A percentile compares a stretch with the other conserved stretches of the same genome.
Evolutionary conservation across 1,140 invertebrate species (phyloP).

Genomic region (Gryon sp.): DNA sequence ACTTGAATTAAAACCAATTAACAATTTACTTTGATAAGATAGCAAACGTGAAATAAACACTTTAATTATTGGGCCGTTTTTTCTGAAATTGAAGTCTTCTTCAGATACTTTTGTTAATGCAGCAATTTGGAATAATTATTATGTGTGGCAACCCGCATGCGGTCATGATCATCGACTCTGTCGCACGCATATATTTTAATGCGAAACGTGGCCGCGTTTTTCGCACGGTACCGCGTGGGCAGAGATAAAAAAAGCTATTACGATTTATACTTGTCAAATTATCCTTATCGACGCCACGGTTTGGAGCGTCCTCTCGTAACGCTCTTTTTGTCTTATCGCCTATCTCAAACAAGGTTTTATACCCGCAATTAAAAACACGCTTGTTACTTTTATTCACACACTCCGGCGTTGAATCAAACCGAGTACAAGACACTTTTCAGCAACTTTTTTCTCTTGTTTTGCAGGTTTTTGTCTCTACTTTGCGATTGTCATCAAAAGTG

Average conservation of each 20-base stretch:
- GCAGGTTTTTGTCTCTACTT: conserved; percentile 9
- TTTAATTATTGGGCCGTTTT: too few relatives aligned
- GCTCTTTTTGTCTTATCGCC: conserved; percentile 50
- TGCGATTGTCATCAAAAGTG: conserved; percentile 12
- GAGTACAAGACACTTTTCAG: neutral
- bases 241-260: conserved; percentile 30
- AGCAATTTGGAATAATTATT: too few relatives aligned
- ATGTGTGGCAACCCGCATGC: neutral
- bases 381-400: conserved; percentile 50
- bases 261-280: conserved; percentile 55
- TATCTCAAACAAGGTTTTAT: conserved; percentile 46
- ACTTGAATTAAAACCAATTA: too few relatives aligned
- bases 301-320: neutral
- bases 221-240: conserved; percentile 8
- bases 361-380: conserved; percentile 46
- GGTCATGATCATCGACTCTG: conserved; percentile 1
- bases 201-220: conserved; percentile 1
- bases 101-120: too few relatives aligned
- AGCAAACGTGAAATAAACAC: too few relatives aligned
- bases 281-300: conserved; percentile 43
- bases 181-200: conserved; percentile 13
- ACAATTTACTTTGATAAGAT: too few relatives aligned
- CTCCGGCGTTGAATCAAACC: conserved; percentile 19
- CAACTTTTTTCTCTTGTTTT: conserved; percentile 7
- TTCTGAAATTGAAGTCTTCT: too few relatives aligned